phyloP scores from a whole-genome alignment of 2,113 vertebrate genomes.

The Empidonax alnorum region DNA sequence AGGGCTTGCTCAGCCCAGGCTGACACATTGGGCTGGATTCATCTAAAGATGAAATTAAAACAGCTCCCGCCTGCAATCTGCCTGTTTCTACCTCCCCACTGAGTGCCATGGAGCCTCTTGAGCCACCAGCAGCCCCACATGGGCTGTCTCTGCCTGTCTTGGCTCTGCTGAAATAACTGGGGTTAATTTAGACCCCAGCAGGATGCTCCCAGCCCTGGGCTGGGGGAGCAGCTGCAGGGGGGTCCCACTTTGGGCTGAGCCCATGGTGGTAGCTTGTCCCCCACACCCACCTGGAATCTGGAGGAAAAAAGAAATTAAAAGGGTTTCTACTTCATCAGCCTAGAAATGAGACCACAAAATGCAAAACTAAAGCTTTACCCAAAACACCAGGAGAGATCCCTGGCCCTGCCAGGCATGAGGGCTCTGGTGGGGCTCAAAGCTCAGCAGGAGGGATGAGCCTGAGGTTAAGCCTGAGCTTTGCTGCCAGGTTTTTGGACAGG shows the following conservation, averaged over 20 bases:
- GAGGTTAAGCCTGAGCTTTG: neutral
- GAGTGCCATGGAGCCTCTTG: fast-evolving
- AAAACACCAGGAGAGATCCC: neutral
- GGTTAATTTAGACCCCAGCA: neutral
- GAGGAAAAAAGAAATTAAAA: neutral
- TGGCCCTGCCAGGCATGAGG: fast-evolving
- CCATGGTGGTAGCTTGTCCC: fast-evolving
- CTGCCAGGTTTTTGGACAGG: neutral
- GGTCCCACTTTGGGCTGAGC: fast-evolving
- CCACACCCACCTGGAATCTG: neutral
- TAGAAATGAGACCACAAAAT: neutral
- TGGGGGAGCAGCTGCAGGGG: too few relatives aligned
- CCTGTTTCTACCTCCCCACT: neutral
- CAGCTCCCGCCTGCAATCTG: neutral
- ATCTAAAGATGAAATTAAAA: neutral
- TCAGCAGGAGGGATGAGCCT: neutral
- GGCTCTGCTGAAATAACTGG: neutral
- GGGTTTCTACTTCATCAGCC: neutral
- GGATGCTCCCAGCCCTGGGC: neutral
- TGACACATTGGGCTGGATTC: neutral
- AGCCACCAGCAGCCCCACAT: neutral
- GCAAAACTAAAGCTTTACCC: neutral
- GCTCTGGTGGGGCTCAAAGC: neutral
- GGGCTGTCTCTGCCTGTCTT: neutral
- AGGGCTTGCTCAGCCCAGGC: neutral